Percentiles rank a stretch among this genome's conserved stretches.
These are phyloP conservation scores for Chironomus striatipennis DNA, from an alignment of 1,140 invertebrate genomes.

Conservation along the genomic window DNA sequence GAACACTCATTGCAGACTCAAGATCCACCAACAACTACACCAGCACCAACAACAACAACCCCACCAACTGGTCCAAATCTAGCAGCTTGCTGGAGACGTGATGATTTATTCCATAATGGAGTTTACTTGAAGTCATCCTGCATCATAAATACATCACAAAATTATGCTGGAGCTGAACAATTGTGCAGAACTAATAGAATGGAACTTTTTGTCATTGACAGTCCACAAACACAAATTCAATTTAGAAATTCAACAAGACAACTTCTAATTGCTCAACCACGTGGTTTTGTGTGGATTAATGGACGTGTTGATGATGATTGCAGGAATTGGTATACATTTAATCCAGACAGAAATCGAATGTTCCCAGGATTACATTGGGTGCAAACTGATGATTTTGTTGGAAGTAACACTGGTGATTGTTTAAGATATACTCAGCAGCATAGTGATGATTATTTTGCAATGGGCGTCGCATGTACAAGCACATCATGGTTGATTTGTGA, in stretches of 20 bases:
- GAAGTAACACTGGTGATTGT: neutral
- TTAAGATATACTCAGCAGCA: neutral
- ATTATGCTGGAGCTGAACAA: neutral
- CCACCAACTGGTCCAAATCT: neutral
- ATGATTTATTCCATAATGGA: neutral
- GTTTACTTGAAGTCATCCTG: neutral
- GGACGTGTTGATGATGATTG: neutral
- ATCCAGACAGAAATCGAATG: neutral
- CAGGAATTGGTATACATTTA: neutral
- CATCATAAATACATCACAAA: neutral
- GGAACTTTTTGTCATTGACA: neutral
- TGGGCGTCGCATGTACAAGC: neutral
- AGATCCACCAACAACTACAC: neutral
- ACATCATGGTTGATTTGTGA: neutral
- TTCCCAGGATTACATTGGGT: neutral
- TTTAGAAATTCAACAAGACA: neutral
- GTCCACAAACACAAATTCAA: neutral
- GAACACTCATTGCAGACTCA: neutral
- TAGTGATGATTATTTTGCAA: neutral
- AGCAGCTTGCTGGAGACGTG: neutral
- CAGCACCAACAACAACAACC: neutral
- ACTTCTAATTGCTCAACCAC: neutral
- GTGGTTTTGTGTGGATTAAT: slow-evolving; percentile 17
- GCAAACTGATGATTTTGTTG: neutral
- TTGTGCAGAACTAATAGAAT: neutral